Percentiles rank a stretch among this genome's conserved stretches.
These are phyloP conservation scores for Apogon talboti DNA, from an alignment of 2,797 vertebrate species.

Conservation along the genomic window DNA sequence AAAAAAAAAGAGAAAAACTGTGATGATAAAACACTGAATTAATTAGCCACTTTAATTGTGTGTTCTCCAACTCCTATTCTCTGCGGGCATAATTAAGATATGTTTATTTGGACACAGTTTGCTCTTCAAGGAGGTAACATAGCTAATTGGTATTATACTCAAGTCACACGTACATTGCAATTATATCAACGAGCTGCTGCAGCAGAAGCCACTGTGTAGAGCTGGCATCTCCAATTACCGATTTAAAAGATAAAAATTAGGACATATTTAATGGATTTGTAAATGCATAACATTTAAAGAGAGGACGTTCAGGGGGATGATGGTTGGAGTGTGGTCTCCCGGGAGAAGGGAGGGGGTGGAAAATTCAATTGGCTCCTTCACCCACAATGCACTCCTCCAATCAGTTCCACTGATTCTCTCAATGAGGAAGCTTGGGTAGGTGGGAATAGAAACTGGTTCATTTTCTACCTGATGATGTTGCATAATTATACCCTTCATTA, in stretches of 20 bases:
- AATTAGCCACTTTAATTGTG: conserved; percentile 82
- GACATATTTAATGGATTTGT: conserved; percentile 76
- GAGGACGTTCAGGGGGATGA: conserved; percentile 13
- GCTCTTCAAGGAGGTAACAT: conserved; percentile 79
- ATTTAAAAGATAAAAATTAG: conserved; percentile 73
- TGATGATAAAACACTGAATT: conserved; percentile 76
- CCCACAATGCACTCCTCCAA: conserved; percentile 31
- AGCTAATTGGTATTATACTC: conserved; percentile 83
- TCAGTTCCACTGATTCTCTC: conserved; percentile 48
- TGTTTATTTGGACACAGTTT: conserved; percentile 85
- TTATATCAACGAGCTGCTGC: conserved; percentile 67
- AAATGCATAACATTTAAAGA: conserved; percentile 66
- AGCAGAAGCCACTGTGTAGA: conserved; percentile 43
- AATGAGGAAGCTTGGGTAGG: conserved; percentile 30
- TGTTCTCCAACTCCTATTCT: conserved; percentile 79
- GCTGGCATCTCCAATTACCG: conserved; percentile 68
- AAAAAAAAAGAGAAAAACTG: conserved; percentile 28
- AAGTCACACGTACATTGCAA: conserved; percentile 67
- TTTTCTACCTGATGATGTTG: conserved; percentile 52
- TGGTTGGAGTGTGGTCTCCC: conserved; percentile 19
- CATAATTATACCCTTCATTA: conserved; percentile 59
- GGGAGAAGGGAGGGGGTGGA: conserved; percentile 24
- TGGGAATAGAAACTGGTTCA: conserved; percentile 41
- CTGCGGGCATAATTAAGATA: conserved; percentile 82
- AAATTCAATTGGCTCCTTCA: conserved; percentile 48